Evolutionary conservation across 2,113 vertebrate genomes (phyloP).

Genomic region (Mobula hypostoma): DNA sequence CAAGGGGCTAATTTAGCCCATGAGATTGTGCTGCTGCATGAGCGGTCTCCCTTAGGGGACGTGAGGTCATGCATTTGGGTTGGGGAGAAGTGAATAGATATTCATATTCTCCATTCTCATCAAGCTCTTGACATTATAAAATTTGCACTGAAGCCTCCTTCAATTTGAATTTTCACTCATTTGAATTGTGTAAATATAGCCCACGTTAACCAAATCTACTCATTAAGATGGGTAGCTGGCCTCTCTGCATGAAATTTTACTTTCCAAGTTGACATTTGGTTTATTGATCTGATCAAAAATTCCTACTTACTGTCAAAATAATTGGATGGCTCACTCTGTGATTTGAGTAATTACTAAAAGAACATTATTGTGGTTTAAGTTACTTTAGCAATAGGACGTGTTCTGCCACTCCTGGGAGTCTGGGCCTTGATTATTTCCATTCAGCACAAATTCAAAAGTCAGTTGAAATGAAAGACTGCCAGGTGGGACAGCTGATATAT

Average conservation of each 20-base stretch:
- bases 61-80: neutral
- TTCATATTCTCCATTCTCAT: neutral
- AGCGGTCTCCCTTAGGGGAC: neutral
- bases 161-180: neutral
- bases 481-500: neutral
- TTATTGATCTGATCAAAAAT: neutral
- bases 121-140: neutral
- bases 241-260: neutral
- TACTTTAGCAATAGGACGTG: neutral
- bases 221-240: neutral
- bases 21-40: neutral
- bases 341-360: neutral
- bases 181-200: neutral
- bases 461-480: neutral
- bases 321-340: neutral
- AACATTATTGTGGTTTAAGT: slow-evolving; percentile 17
- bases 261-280: neutral
- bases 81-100: neutral
- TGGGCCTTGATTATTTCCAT: slow-evolving; percentile 8
- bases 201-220: neutral
- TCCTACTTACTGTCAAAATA: neutral
- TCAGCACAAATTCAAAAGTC: slow-evolving; percentile 7
- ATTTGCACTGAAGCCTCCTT: neutral
- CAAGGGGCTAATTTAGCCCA: neutral
- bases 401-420: slow-evolving; percentile 6